Evolutionary conservation across 2,797 vertebrate genomes (phyloP), one percentile per base, ranked within the genome.

Genomic region (Sphaeramia orbicularis): DNA sequence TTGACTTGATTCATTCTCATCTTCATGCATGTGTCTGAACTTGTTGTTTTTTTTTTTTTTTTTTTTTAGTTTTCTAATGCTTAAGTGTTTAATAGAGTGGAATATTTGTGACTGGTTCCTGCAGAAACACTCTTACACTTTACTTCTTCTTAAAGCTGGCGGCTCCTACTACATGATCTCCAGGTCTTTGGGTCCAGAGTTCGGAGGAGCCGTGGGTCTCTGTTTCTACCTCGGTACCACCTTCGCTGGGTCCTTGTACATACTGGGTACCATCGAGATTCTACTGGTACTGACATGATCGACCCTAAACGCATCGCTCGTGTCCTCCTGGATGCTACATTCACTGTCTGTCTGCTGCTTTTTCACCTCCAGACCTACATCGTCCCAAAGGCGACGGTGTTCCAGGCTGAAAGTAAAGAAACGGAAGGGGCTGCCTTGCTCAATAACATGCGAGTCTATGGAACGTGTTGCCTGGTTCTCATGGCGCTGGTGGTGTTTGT

Each of bases 161-260:
- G 97, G 97, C 9, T 95, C 97, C 0, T 99, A 99, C 90, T 99
- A 98, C 90, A 97, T 99, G 97, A 99, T 99, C 57, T 99, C 97
- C 58, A 94, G 97, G 80, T 94, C 97, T 0, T 85, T 99, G 91
- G 97, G 97, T 21, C 97, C 97, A 6, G 97, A 99, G 84, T 97
- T 98, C 55, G 97, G 97, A 71, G 97, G 97, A 14, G 97, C 97
- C 0, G 97, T 99, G 15, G 97, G 97, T 50, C 94, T 99, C 55
- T 99, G 97, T 86, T 96, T 99, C 81, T 99, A 99, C 74, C 85
- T 99, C 53, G 97, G 97, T 44, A 99, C 97, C 36, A 98, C 97
- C 0, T 99, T 99, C 19, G 97, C 96, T 21, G 97, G 97, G 47
- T 96, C 97, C 49, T 94, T 99, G 95, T 99, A 99, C 80, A 98